Percentiles rank a stretch among this genome's conserved stretches.
phyloP scores from a whole-genome alignment of 2,888 invertebrate species.

The Apamea monoglypha region DNA sequence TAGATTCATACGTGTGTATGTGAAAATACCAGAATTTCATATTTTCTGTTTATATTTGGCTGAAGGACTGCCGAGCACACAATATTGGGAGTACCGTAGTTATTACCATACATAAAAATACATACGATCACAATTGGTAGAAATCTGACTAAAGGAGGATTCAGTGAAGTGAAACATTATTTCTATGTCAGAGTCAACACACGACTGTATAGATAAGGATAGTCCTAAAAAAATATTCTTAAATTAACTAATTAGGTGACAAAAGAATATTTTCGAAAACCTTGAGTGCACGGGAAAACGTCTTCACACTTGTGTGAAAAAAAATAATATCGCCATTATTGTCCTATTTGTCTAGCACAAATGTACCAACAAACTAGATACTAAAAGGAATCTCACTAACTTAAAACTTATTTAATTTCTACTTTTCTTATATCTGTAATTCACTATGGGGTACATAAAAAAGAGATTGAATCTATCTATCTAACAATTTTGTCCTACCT shows the following conservation, averaged over 20 bases:
- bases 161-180: constrained; percentile 57
- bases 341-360: not conserved
- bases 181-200: constrained; percentile 24
- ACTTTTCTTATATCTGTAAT: not conserved
- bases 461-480: not conserved
- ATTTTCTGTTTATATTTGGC: constrained; percentile 43
- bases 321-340: not conserved
- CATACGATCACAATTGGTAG: constrained; percentile 57
- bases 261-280: not conserved
- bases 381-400: too few species aligned
- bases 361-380: not conserved
- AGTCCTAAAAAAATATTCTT: not conserved
- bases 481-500: not conserved
- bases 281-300: too few species aligned
- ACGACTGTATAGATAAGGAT: not conserved
- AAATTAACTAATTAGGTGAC: too few species aligned
- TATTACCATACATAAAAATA: constrained; percentile 57
- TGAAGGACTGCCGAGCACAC: constrained; percentile 40
- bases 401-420: not conserved
- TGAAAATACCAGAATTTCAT: constrained; percentile 15
- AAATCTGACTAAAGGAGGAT: constrained; percentile 56
- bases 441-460: not conserved
- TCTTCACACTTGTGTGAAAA: too few species aligned
- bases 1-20: not conserved
- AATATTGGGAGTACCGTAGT: constrained; percentile 41